Evolutionary conservation across 2,888 invertebrate species (phyloP).

Genomic region (Torymus aiolomorphi): DNA sequence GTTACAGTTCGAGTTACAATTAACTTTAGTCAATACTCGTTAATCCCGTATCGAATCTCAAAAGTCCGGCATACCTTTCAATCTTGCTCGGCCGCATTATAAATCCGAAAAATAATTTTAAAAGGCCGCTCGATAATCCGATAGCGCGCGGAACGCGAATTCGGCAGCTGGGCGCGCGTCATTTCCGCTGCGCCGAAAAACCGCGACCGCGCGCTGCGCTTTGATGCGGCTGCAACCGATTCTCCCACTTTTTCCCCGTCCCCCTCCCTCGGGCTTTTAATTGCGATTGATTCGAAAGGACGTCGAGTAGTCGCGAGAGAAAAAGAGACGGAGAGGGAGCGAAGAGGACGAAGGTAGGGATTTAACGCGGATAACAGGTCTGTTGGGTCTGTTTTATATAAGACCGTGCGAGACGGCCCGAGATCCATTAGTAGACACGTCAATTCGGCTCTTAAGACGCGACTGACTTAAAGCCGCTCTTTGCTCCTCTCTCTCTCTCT

Average conservation of each 20-base stretch:
- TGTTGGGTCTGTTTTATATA: slow-evolving; percentile 4
- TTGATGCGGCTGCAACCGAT: slow-evolving; percentile 9
- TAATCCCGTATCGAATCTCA: too few relatives aligned
- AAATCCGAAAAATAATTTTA: too few relatives aligned
- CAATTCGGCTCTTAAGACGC: slow-evolving; percentile 73
- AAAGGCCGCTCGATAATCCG: too few relatives aligned
- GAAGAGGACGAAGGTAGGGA: neutral
- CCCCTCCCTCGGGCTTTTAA: slow-evolving; percentile 56
- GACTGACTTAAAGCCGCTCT: slow-evolving; percentile 70
- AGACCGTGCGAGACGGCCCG: neutral
- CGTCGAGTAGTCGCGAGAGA: slow-evolving; percentile 48
- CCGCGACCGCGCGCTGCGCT: neutral
- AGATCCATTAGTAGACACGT: slow-evolving; percentile 75
- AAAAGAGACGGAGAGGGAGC: neutral
- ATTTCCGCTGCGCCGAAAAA: too few relatives aligned
- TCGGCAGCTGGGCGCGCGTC: too few relatives aligned
- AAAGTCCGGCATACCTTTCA: too few relatives aligned
- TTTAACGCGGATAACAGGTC: slow-evolving; percentile 35
- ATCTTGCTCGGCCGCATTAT: too few relatives aligned
- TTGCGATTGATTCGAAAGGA: slow-evolving; percentile 62
- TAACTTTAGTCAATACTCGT: too few relatives aligned
- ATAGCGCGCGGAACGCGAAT: too few relatives aligned
- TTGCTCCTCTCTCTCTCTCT: slow-evolving; percentile 48
- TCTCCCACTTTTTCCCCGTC: slow-evolving; percentile 1
- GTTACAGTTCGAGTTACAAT: too few relatives aligned